Conservation (phyloP, 1,140 invertebrate genomes). For the Megalonaias nervosa region DNA sequence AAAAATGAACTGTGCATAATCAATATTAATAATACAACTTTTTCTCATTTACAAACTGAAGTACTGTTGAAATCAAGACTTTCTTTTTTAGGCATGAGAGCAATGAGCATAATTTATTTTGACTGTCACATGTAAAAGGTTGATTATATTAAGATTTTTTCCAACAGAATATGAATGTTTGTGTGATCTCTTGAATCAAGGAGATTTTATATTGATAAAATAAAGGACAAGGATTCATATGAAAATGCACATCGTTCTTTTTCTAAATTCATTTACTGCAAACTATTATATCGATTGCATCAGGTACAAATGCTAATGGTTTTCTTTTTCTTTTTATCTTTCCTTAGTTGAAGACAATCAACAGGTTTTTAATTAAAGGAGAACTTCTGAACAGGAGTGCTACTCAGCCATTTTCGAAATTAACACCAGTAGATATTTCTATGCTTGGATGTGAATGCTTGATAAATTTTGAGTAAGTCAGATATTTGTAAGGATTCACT, state of each 20-base stretch:
- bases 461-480: conserved; percentile 1
- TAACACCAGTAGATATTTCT: not conserved
- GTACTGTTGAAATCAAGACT: not conserved
- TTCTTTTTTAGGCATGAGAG: not conserved
- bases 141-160: no score
- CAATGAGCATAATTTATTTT: no score
- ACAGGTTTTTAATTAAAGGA: not conserved
- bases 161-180: no score
- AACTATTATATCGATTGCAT: no score
- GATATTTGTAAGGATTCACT: not conserved
- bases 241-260: no score
- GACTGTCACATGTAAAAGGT: no score
- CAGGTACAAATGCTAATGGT: not conserved
- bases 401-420: not conserved
- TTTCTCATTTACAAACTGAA: not conserved
- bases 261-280: no score
- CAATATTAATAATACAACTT: not conserved
- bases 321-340: not conserved
- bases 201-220: no score
- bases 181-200: no score
- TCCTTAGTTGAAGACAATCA: not conserved
- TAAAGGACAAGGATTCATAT: no score
- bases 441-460: conserved; percentile 2
- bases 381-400: not conserved
- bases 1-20: not conserved